phyloP scores from a whole-genome alignment of 2,797 vertebrate species.

The Hypotaenidia philippensis region DNA sequence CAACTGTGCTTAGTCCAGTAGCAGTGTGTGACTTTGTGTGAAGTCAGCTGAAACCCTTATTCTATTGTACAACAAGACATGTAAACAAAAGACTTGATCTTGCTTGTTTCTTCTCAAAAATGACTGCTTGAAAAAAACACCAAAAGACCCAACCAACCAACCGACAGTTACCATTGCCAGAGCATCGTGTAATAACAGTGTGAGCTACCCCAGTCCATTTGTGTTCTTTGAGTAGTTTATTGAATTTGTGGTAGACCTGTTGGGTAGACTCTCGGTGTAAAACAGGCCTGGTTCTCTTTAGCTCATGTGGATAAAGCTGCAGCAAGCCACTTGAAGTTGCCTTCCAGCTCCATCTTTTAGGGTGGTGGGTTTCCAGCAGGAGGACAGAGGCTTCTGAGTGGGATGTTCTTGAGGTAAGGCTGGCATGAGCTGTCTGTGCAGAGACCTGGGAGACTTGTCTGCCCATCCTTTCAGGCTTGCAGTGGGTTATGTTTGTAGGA shows the following conservation, averaged over 20 bases:
- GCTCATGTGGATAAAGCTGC: neutral
- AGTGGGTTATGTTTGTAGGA: fast-evolving
- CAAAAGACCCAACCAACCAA: too few relatives aligned
- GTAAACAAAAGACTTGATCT: neutral
- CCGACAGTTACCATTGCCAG: neutral
- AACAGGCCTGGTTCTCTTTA: neutral
- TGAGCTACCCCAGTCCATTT: too few relatives aligned
- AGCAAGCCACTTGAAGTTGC: neutral
- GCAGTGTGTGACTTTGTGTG: neutral
- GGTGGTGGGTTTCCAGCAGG: neutral
- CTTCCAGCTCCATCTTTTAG: neutral
- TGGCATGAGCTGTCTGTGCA: neutral
- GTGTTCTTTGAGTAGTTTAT: neutral
- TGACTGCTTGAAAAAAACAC: neutral
- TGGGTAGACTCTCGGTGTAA: neutral
- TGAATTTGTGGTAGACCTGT: neutral
- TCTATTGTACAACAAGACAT: neutral
- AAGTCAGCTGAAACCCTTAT: neutral
- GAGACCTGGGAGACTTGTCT: neutral
- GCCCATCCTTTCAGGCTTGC: neutral
- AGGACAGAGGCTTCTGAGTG: neutral
- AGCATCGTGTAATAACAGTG: too few relatives aligned
- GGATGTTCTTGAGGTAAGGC: neutral
- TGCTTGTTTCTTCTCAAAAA: neutral
- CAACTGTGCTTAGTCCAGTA: neutral